Evolutionary conservation across 2,888 invertebrate species (phyloP).

Genomic region (Hybos culiciformis): DNA sequence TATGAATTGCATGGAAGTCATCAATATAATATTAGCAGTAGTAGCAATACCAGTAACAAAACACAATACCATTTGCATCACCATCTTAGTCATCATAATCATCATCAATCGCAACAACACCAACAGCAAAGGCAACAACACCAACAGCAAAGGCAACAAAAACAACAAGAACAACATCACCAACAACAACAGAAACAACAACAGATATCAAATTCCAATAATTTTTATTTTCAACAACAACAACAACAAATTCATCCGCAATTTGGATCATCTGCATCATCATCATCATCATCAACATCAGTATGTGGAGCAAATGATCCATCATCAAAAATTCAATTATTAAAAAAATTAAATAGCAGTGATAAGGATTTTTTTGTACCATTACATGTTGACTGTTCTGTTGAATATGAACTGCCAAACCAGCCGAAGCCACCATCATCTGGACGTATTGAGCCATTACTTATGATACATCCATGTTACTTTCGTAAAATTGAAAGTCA

Average conservation of each 20-base stretch:
- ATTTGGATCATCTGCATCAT: not conserved
- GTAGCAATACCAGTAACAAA: slow-evolving; percentile 13
- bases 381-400: slow-evolving; percentile 80
- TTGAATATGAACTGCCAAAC: slow-evolving; percentile 81
- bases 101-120: not conserved
- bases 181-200: slow-evolving; percentile 4
- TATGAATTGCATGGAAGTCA: slow-evolving; percentile 26
- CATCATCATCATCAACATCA: not conserved
- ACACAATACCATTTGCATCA: too few relatives aligned
- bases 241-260: not conserved
- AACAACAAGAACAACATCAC: slow-evolving; percentile 12
- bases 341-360: too few relatives aligned
- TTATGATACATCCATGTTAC: slow-evolving; percentile 83
- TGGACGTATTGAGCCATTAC: slow-evolving; percentile 65
- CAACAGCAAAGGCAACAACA: slow-evolving; percentile 2
- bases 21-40: slow-evolving; percentile 9
- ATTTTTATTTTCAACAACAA: not conserved
- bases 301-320: not conserved
- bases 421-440: slow-evolving; percentile 78
- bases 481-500: slow-evolving; percentile 77
- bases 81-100: slow-evolving; percentile 11
- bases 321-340: slow-evolving; percentile 5
- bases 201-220: slow-evolving; percentile 2
- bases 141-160: slow-evolving; percentile 18
- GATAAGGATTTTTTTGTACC: slow-evolving; percentile 78